A percentile compares a stretch with the other conserved stretches of the same genome.
phyloP scores from a whole-genome alignment of 2,888 invertebrate genomes.

The Apamea crenata region DNA sequence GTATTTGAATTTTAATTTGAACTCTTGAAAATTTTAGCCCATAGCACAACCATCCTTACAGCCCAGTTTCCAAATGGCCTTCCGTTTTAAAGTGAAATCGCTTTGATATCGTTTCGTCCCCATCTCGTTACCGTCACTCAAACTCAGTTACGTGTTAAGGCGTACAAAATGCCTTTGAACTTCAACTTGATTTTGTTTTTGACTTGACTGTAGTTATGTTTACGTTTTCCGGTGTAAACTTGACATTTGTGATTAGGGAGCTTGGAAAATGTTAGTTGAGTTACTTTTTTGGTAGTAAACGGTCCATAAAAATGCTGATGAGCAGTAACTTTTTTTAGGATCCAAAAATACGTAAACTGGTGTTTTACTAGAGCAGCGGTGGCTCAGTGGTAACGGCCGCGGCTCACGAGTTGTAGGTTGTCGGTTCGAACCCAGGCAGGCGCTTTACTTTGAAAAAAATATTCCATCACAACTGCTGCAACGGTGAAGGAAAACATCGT shows the following conservation, averaged over 20 bases:
- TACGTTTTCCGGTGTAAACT: constrained; percentile 10
- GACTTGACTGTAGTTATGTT: constrained; percentile 15
- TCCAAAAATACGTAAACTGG: too few relatives aligned
- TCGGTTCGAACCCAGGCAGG: too few relatives aligned
- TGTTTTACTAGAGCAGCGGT: too few relatives aligned
- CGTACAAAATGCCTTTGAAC: constrained; percentile 49
- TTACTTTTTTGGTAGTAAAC: not conserved
- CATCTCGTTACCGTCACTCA: constrained; percentile 56
- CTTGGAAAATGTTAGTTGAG: not conserved
- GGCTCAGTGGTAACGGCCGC: too few relatives aligned
- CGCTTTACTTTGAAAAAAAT: too few relatives aligned
- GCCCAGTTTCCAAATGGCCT: not conserved
- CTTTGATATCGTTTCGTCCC: constrained; percentile 55
- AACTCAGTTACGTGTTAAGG: constrained; percentile 39
- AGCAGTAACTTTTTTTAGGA: too few relatives aligned
- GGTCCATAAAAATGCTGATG: not conserved
- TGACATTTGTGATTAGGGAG: constrained; percentile 23
- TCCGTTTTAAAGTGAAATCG: constrained; percentile 42
- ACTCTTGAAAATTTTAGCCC: not conserved
- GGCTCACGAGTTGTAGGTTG: too few relatives aligned
- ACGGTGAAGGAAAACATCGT: too few relatives aligned
- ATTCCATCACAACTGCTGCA: too few relatives aligned
- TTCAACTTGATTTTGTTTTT: constrained; percentile 34
- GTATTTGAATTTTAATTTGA: not conserved
- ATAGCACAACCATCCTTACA: not conserved